Percentiles rank a stretch among this genome's conserved stretches.
Evolutionary conservation across 2,797 vertebrate species (phyloP).

Genomic region (Cryptoprocta ferox): DNA sequence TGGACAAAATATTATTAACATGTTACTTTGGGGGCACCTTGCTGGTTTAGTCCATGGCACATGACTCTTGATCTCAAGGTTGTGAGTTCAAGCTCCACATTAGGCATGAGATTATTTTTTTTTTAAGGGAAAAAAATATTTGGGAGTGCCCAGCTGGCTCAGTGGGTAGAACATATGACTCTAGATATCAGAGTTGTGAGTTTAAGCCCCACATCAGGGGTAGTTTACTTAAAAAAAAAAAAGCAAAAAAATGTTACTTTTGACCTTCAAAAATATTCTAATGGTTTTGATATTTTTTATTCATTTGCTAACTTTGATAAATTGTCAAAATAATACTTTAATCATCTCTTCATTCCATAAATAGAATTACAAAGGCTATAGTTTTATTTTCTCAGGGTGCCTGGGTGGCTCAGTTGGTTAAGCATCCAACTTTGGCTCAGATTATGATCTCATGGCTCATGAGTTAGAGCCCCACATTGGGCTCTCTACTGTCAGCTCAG

Average conservation of each 20-base stretch:
- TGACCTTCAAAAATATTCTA: neutral
- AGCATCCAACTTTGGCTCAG: too few species aligned
- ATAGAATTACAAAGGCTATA: neutral
- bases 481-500: too few species aligned
- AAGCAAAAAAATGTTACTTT: constrained; percentile 13
- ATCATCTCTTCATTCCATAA: neutral
- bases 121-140: too few species aligned
- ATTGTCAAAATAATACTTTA: neutral
- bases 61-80: neutral
- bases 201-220: neutral
- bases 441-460: too few species aligned
- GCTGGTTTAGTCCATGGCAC: neutral
- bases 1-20: constrained; percentile 18
- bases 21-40: neutral
- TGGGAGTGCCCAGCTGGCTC: neutral
- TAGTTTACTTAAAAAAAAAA: neutral
- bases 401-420: too few species aligned
- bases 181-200: neutral
- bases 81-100: neutral
- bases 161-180: neutral
- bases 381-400: neutral
- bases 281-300: constrained; percentile 9
- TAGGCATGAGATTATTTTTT: neutral
- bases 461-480: too few species aligned
- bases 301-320: neutral